These are phyloP conservation scores for Pempheris klunzingeri DNA, from an alignment of 2,797 vertebrate species.

Conservation along the genomic window DNA sequence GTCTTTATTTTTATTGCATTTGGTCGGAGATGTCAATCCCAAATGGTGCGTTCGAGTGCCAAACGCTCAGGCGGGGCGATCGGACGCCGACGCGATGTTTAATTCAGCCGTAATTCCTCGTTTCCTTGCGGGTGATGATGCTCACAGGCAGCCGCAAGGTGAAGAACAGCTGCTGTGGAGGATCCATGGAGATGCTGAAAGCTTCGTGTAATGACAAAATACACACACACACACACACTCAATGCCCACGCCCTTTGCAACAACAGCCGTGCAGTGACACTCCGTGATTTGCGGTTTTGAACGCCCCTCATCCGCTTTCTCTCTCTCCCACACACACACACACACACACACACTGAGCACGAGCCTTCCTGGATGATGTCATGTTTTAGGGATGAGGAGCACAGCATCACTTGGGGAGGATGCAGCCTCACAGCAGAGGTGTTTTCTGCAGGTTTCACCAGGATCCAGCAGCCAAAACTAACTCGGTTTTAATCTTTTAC, in stretches of 20 bases:
- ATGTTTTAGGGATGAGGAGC: conserved; percentile 56
- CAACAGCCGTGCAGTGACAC: conserved; percentile 25
- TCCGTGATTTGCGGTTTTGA: conserved; percentile 44
- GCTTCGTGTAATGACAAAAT: too few relatives aligned
- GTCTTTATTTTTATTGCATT: conserved; percentile 35
- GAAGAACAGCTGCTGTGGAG: not conserved
- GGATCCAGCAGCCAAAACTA: too few relatives aligned
- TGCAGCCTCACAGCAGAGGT: not conserved
- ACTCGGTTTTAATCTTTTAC: too few relatives aligned
- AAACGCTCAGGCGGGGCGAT: conserved; percentile 6
- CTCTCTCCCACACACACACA: not conserved
- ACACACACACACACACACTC: too few relatives aligned
- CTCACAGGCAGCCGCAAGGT: conserved; percentile 7
- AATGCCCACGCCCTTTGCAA: conserved; percentile 55
- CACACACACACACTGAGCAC: conserved; percentile 18
- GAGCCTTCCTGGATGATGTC: conserved; percentile 69
- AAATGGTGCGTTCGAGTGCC: conserved; percentile 47
- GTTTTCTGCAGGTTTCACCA: too few relatives aligned
- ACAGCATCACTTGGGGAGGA: conserved; percentile 37
- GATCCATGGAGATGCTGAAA: conserved; percentile 10
- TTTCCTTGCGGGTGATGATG: conserved; percentile 17
- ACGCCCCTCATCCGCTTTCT: conserved; percentile 27
- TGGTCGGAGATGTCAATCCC: conserved; percentile 7
- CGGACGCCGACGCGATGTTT: not conserved
- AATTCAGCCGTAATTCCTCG: conserved; percentile 13